Conservation (phyloP, 2,113 vertebrate genomes). For the Jaculus jaculus region DNA sequence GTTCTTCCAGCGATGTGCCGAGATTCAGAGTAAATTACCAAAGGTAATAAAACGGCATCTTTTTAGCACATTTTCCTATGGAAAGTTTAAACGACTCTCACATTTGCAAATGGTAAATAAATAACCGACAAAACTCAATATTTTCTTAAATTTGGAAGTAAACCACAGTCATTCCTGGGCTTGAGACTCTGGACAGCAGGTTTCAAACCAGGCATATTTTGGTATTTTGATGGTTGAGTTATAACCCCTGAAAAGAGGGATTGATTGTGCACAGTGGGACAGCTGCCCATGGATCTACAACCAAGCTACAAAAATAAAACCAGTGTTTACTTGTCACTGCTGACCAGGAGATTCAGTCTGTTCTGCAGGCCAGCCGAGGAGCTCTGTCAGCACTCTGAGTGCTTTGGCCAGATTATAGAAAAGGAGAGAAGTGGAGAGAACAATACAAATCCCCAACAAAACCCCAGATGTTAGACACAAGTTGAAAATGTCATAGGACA, state of each 20-base stretch:
- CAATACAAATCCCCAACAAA: conserved; percentile 46
- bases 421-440: not conserved
- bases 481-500: not conserved
- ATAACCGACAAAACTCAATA: conserved; percentile 72
- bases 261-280: conserved; percentile 77
- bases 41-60: conserved; percentile 54
- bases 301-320: conserved; percentile 81
- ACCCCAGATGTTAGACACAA: conserved; percentile 47
- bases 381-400: conserved; percentile 44
- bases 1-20: conserved; percentile 46
- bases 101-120: conserved; percentile 76
- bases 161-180: conserved; percentile 68
- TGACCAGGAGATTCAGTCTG: conserved; percentile 61
- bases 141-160: conserved; percentile 71
- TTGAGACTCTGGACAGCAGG: conserved; percentile 63
- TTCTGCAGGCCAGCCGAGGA: not conserved
- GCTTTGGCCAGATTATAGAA: conserved; percentile 57
- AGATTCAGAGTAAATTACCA: conserved; percentile 61
- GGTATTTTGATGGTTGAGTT: conserved; percentile 78
- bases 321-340: conserved; percentile 75
- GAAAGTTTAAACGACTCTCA: conserved; percentile 70
- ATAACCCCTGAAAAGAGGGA: conserved; percentile 69
- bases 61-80: conserved; percentile 74
- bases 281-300: conserved; percentile 76
- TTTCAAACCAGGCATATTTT: conserved; percentile 76